These are phyloP conservation scores for Protonemura montana DNA, from an alignment of 2,888 invertebrate genomes.

Conservation along the genomic window DNA sequence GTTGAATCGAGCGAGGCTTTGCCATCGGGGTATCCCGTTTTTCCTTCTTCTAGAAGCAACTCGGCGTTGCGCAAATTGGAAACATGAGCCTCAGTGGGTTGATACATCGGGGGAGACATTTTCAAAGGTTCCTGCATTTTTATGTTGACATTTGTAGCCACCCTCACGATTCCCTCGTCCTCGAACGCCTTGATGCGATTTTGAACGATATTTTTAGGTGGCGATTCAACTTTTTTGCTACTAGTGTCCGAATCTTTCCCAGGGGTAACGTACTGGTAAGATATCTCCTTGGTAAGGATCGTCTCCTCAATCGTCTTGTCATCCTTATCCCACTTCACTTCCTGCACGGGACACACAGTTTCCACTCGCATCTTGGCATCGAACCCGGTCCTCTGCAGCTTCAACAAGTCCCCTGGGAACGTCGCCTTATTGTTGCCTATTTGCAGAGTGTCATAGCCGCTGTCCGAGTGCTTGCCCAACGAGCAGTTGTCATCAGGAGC, in stretches of 20 bases:
- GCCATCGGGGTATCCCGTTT: background rate
- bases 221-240: slow-evolving; percentile 48
- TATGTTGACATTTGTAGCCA: slow-evolving; percentile 52
- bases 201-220: slow-evolving; percentile 55
- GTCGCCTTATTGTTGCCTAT: slow-evolving; percentile 43
- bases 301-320: slow-evolving; percentile 56
- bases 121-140: slow-evolving; percentile 60
- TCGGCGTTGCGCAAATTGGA: slow-evolving; percentile 53
- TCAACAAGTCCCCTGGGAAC: slow-evolving; percentile 46
- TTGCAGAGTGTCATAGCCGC: slow-evolving; percentile 56
- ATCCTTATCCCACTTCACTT: slow-evolving; percentile 37
- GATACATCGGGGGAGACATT: slow-evolving; percentile 55
- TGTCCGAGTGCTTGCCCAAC: slow-evolving; percentile 56
- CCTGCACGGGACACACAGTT: slow-evolving; percentile 47
- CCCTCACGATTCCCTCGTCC: slow-evolving; percentile 46
- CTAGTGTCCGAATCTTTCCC: slow-evolving; percentile 50
- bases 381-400: slow-evolving; percentile 44
- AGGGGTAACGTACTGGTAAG: slow-evolving; percentile 58
- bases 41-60: slow-evolving; percentile 42
- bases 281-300: slow-evolving; percentile 58
- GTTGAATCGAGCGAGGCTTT: slow-evolving; percentile 20
- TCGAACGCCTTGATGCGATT: slow-evolving; percentile 54
- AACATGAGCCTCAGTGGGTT: slow-evolving; percentile 59
- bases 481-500: slow-evolving; percentile 50
- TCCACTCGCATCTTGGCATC: slow-evolving; percentile 41